phyloP scores from a whole-genome alignment of 2,888 invertebrate species.

The Lacanobia oleracea region DNA sequence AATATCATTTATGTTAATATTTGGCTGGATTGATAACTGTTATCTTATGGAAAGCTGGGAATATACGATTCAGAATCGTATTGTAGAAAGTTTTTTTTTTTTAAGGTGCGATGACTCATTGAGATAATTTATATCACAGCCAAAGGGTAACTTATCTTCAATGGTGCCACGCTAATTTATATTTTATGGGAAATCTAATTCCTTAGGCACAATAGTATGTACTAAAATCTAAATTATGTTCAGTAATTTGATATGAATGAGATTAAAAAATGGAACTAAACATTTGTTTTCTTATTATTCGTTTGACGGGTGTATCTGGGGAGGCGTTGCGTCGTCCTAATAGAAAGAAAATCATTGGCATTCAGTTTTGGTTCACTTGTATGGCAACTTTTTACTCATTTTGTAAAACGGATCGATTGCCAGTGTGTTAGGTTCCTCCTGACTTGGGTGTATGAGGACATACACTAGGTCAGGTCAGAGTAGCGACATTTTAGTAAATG shows the following conservation, averaged over 20 bases:
- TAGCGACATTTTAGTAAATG: no score
- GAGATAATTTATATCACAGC: conserved; percentile 78
- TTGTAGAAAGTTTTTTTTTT: conserved; percentile 76
- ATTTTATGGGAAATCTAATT: conserved; percentile 85
- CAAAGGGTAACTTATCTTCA: conserved; percentile 78
- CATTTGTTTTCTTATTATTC: conserved; percentile 58
- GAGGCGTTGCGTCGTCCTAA: no score
- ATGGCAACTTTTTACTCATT: no score
- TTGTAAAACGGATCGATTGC: no score
- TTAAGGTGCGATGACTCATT: conserved; percentile 78
- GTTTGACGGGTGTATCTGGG: no score
- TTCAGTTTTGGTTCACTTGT: no score
- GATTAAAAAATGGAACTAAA: conserved; percentile 84
- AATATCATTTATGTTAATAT: conserved; percentile 81
- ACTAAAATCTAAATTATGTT: conserved; percentile 88
- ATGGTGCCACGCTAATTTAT: conserved; percentile 86
- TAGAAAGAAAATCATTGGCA: no score
- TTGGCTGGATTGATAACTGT: conserved; percentile 74
- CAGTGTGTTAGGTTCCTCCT: no score
- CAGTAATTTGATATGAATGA: conserved; percentile 89
- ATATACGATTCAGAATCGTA: conserved; percentile 86
- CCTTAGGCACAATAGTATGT: conserved; percentile 81
- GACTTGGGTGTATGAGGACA: no score
- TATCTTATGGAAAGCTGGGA: conserved; percentile 74
- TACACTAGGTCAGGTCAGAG: no score